Conservation (phyloP, 1,140 invertebrate genomes). For the Hyles euphorbiae region DNA sequence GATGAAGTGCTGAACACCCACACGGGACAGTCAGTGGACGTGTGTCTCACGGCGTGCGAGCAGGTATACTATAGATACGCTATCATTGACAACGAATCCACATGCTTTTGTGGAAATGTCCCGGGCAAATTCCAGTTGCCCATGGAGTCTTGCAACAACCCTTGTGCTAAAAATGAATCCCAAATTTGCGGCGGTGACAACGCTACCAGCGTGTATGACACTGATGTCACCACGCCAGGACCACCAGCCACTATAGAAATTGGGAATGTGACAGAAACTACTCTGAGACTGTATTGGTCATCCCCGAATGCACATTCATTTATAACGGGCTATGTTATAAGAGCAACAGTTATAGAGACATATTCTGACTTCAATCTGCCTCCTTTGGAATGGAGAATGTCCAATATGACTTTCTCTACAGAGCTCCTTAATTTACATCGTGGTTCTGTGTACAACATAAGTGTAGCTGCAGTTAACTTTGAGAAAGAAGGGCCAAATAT, state of each 20-base stretch:
- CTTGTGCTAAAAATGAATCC: constrained; percentile 72
- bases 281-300: constrained; percentile 69
- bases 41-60: constrained; percentile 64
- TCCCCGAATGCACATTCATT: constrained; percentile 54
- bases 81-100: constrained; percentile 61
- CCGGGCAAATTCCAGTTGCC: constrained; percentile 49
- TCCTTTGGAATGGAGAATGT: constrained; percentile 69
- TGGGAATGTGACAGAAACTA: constrained; percentile 72
- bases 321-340: constrained; percentile 70
- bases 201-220: constrained; percentile 75
- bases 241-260: constrained; percentile 66
- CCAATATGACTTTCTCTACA: constrained; percentile 64
- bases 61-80: constrained; percentile 67
- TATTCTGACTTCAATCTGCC: constrained; percentile 54
- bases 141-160: constrained; percentile 55
- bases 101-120: constrained; percentile 62
- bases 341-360: constrained; percentile 64
- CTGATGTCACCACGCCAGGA: constrained; percentile 62
- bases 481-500: constrained; percentile 77
- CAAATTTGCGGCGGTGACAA: constrained; percentile 75
- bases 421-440: constrained; percentile 81
- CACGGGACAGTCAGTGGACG: constrained; percentile 63
- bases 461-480: constrained; percentile 79
- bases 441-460: constrained; percentile 83
- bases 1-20: constrained; percentile 59